Percentiles rank a stretch among this genome's conserved stretches.
These are phyloP conservation scores for Alfaro cultratus DNA, from an alignment of 2,797 vertebrate genomes.

Conservation along the genomic window DNA sequence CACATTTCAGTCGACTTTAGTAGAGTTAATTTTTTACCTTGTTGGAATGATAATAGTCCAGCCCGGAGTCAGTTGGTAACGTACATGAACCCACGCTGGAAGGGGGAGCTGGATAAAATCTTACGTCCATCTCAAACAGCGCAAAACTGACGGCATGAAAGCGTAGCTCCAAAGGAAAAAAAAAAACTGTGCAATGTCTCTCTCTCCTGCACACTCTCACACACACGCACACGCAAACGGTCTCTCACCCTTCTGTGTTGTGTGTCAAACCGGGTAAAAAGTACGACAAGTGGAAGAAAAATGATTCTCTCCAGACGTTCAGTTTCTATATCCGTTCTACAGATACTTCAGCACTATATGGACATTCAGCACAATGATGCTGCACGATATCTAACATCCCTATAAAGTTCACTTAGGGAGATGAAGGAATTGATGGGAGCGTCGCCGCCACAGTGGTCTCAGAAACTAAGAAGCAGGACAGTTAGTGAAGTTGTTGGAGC, in stretches of 20 bases:
- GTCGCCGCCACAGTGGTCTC: constrained; percentile 7
- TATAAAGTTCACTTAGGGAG: constrained; percentile 69
- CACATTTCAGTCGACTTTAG: constrained; percentile 24
- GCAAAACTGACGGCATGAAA: constrained; percentile 88
- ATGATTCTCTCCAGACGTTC: constrained; percentile 57
- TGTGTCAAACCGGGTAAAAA: constrained; percentile 74
- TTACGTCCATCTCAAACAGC: constrained; percentile 95
- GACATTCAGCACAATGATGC: constrained; percentile 62
- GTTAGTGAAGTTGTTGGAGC: constrained; percentile 36
- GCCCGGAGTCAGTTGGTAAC: constrained; percentile 90
- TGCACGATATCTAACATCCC: constrained; percentile 59
- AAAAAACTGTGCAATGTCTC: constrained; percentile 69
- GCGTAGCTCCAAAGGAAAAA: constrained; percentile 73
- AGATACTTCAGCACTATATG: constrained; percentile 56
- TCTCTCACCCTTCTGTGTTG: constrained; percentile 35
- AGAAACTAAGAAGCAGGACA: constrained; percentile 22
- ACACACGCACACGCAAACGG: constrained; percentile 13
- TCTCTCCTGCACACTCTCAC: constrained; percentile 37
- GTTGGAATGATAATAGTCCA: constrained; percentile 98
- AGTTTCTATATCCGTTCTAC: constrained; percentile 69
- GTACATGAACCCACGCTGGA: constrained; percentile 94
- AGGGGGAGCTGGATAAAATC: constrained; percentile 96
- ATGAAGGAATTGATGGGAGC: constrained; percentile 5
- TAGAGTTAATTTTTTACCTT: constrained; percentile 84
- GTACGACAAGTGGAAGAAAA: constrained; percentile 66